Percentiles rank a stretch among this genome's conserved stretches.
phyloP scores from a whole-genome alignment of 1,140 invertebrate genomes.

The Lethrus apterus region DNA sequence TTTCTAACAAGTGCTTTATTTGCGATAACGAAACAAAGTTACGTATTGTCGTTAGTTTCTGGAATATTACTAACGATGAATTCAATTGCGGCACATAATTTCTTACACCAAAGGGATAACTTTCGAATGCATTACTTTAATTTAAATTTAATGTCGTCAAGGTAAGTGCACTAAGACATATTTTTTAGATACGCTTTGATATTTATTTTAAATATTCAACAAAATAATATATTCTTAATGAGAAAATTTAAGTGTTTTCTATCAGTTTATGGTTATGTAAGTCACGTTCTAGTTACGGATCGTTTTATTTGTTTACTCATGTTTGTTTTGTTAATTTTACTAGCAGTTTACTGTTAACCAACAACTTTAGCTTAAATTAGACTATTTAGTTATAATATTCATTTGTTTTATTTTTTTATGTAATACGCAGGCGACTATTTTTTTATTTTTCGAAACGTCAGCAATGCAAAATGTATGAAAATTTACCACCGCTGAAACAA shows the following conservation, averaged over 20 bases:
- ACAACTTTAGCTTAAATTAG: too few species aligned
- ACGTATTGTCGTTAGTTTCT: slow-evolving; percentile 40
- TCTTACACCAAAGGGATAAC: slow-evolving; percentile 70
- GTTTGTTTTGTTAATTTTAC: too few species aligned
- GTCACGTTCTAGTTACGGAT: neutral
- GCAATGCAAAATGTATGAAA: too few species aligned
- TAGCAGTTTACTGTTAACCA: too few species aligned
- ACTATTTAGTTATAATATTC: too few species aligned
- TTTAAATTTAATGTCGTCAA: slow-evolving; percentile 54
- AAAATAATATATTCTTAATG: too few species aligned
- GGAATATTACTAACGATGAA: slow-evolving; percentile 52
- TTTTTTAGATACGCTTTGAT: neutral
- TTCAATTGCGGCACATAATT: slow-evolving; percentile 65
- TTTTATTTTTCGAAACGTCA: too few species aligned
- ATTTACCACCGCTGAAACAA: too few species aligned
- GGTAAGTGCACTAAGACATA: slow-evolving; percentile 41
- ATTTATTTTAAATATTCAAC: too few species aligned
- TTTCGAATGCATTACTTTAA: slow-evolving; percentile 80
- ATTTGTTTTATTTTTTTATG: too few species aligned
- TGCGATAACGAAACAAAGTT: slow-evolving; percentile 44
- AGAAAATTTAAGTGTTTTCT: neutral
- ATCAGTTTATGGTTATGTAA: neutral
- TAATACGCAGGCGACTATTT: too few species aligned
- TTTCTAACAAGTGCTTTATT: slow-evolving; percentile 47
- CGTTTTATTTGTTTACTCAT: neutral